Conservation (phyloP, 2,113 vertebrate genomes). For the Struthio camelus region DNA sequence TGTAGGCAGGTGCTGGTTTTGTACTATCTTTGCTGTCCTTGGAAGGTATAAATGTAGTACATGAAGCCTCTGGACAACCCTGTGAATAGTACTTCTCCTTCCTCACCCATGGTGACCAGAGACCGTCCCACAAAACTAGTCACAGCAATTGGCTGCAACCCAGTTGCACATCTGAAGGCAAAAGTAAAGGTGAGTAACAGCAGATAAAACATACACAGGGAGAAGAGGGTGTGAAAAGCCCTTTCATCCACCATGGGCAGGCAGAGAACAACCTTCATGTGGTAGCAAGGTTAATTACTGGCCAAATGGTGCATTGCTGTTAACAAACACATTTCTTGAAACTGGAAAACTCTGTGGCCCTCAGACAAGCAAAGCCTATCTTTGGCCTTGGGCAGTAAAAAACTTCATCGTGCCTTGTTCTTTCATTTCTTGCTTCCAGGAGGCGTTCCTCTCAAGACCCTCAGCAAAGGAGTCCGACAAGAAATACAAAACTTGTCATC, state of each 20-base stretch:
- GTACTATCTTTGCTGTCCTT: not conserved
- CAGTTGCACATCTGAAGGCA: not conserved
- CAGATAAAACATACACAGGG: no score
- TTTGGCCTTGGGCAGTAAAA: not conserved
- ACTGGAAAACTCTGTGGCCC: not conserved
- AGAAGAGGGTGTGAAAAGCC: no score
- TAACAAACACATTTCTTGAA: no score
- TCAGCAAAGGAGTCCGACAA: not conserved
- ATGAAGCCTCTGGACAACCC: not conserved
- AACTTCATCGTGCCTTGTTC: not conserved
- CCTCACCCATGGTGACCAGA: no score
- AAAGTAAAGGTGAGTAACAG: not conserved
- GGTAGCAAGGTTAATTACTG: not conserved
- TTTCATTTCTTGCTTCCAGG: not conserved
- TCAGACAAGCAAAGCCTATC: rapidly evolving
- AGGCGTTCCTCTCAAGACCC: not conserved
- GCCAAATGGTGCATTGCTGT: no score
- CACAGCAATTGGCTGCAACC: not conserved
- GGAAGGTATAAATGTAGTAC: not conserved
- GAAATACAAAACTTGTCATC: not conserved
- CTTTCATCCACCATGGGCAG: no score
- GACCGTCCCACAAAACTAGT: not conserved
- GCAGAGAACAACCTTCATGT: no score
- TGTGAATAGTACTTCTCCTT: not conserved
- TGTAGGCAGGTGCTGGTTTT: not conserved